Conservation (phyloP, 2,797 vertebrate genomes). For the Ctenochaetus hawaiiensis region DNA sequence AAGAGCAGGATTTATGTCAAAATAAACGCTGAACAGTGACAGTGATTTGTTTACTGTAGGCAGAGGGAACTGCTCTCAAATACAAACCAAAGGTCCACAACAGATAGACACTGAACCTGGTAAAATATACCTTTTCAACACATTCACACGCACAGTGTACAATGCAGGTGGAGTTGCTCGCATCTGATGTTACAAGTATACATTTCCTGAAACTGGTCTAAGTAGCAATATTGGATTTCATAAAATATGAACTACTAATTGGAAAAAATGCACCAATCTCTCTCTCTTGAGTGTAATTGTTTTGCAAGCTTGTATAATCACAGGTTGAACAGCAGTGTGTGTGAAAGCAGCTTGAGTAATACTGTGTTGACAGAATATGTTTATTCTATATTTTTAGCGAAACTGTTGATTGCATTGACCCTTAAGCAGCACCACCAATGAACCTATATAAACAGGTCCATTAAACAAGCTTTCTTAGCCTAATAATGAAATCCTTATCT, state of each 20-base stretch:
- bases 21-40: background rate
- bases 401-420: background rate
- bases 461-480: background rate
- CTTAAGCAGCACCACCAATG: background rate
- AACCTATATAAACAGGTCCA: background rate
- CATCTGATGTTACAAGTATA: too few species aligned
- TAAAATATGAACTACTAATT: background rate
- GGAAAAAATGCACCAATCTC: background rate
- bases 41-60: background rate
- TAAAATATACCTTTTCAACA: constrained; percentile 1
- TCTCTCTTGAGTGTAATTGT: background rate
- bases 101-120: background rate
- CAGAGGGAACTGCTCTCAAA: constrained; percentile 1
- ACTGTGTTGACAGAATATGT: background rate
- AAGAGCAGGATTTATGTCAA: background rate
- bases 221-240: too few species aligned
- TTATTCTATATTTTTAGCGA: background rate
- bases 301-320: background rate
- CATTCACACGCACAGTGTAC: background rate
- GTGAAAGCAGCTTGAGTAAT: background rate
- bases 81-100: background rate
- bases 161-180: background rate
- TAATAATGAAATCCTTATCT: background rate
- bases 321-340: background rate
- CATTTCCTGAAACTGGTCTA: too few species aligned